These are phyloP conservation scores for Anguilla japonica DNA, from an alignment of 2,113 vertebrate genomes.

Conservation along the genomic window DNA sequence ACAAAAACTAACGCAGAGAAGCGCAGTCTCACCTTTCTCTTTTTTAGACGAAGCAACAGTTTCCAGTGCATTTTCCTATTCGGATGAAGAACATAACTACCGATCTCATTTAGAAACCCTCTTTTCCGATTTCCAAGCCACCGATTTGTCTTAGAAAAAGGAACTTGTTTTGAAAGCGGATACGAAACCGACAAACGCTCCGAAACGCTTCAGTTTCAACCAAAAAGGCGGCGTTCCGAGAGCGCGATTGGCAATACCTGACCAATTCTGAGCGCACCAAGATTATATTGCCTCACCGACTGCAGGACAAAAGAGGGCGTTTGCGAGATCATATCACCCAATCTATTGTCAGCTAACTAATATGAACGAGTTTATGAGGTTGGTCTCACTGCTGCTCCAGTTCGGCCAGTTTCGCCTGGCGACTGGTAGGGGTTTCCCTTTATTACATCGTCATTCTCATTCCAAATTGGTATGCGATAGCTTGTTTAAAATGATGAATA, in stretches of 20 bases:
- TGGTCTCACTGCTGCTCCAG: neutral
- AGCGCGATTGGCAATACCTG: neutral
- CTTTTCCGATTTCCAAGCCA: neutral
- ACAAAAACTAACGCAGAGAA: neutral
- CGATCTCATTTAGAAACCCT: neutral
- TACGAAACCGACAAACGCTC: neutral
- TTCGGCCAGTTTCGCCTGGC: neutral
- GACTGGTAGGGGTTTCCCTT: neutral
- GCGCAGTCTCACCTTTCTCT: conserved; percentile 46
- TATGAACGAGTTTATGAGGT: neutral
- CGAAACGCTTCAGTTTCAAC: neutral
- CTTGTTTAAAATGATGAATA: neutral
- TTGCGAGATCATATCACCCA: neutral
- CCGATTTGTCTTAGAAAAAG: neutral
- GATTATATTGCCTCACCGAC: neutral
- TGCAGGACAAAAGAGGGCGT: conserved; percentile 1
- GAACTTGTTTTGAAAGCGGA: neutral
- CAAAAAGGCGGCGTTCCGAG: conserved; percentile 2
- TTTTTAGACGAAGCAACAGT: conserved; percentile 37
- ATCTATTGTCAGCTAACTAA: neutral
- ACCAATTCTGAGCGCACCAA: neutral
- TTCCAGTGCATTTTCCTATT: conserved; percentile 52
- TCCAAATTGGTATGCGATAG: neutral
- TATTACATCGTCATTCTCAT: neutral
- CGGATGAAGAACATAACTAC: neutral